A percentile compares a stretch with the other conserved stretches of the same genome.
Evolutionary conservation across 2,888 invertebrate species (phyloP).

Genomic region (Polyommatus icarus): DNA sequence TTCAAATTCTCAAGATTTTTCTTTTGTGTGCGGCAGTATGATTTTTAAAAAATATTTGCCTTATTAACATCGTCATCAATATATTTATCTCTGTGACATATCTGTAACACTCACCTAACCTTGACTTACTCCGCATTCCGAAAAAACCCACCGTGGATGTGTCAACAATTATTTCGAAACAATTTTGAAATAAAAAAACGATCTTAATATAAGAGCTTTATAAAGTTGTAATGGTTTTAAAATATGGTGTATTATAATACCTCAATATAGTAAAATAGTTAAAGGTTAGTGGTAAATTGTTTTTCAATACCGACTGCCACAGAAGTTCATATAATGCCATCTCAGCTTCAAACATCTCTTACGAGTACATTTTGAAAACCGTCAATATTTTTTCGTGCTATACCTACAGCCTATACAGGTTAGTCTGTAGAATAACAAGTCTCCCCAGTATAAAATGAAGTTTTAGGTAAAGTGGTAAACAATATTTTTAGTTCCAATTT

Average conservation of each 20-base stretch:
- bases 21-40: not conserved
- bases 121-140: constrained; percentile 10
- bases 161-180: not conserved
- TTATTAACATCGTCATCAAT: not conserved
- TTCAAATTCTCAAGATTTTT: too few species aligned
- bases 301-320: too few species aligned
- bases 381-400: too few species aligned
- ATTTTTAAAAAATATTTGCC: not conserved
- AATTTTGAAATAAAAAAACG: not conserved
- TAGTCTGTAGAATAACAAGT: too few species aligned
- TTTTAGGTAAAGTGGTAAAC: too few species aligned
- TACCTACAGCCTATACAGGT: too few species aligned
- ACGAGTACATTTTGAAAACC: too few species aligned
- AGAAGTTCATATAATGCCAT: too few species aligned
- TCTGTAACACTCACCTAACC: constrained; percentile 1
- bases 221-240: not conserved
- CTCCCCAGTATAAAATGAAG: too few species aligned
- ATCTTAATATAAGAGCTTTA: not conserved
- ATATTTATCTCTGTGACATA: not conserved
- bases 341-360: too few species aligned
- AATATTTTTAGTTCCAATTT: too few species aligned
- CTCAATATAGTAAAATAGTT: not conserved
- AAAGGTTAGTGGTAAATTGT: not conserved
- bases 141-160: not conserved
- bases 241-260: not conserved